Evolutionary conservation across 1,140 invertebrate genomes (phyloP), one percentile per base, ranked within the genome.

Genomic region (Brachionus plicatilis): DNA sequence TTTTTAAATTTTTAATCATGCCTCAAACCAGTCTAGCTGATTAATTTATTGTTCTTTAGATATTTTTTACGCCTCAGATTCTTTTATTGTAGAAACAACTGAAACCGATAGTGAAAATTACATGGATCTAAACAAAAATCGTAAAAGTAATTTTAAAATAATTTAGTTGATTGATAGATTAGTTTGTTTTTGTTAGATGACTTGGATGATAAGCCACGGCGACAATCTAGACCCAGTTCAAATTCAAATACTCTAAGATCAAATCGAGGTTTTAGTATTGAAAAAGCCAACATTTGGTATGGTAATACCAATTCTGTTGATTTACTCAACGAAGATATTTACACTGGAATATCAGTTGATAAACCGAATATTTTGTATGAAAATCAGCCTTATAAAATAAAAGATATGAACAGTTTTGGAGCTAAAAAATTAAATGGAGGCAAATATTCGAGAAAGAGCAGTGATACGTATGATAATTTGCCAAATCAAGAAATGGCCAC

Each of bases 311-410:
- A 50, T 76, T 27, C 24, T 9, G 24, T 27, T 27, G 47, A 76
- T 53, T 37, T 27, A n/a, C 43, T 27, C 24, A 47, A 76, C 20
- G 72, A 76, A 27, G 79, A 82, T 20, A 33, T 65, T 7, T 82
- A 41, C 24, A 82, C n/a, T 68, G 79, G 79, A 14, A 60, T 82
- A 82, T 82, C 79, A 12, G 79, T 82, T n/a, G 79, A 82, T 41
- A 80, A 53, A 20, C 79, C 79, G 1, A 68, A 33, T n/a, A 20
- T 17, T 12, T 47, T 82, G 9, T 60, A 65, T 53, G 76, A 80
- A 6, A 68, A 60, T 68, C 79, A 82, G 20, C 79, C 79, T 11
- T 60, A 80, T 27, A 68, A 68, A 68, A 12, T 65, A 33, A 60
- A 8, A 17, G 43, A 82, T 29, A 65, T 41, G 27, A 82, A 82